These are phyloP conservation scores for Pristionchus mayeri DNA, from an alignment of 2,888 invertebrate genomes.

Conservation along the genomic window DNA sequence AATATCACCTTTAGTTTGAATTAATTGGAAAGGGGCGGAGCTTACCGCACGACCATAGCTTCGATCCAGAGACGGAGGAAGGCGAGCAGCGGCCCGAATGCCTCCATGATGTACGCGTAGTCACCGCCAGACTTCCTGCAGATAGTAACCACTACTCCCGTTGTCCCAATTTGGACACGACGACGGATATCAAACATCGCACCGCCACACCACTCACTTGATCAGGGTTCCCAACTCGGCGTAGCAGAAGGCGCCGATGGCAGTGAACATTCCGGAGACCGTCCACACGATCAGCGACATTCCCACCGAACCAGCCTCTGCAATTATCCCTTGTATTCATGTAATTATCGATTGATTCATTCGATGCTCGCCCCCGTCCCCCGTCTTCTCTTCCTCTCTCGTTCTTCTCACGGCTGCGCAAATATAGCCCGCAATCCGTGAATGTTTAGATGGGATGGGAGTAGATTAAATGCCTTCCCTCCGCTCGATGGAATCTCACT, in stretches of 20 bases:
- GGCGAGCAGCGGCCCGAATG: slow-evolving; percentile 96
- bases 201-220: slow-evolving; percentile 56
- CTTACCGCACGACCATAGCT: slow-evolving; percentile 85
- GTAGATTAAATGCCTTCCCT: slow-evolving; percentile 33
- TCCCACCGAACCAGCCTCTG: slow-evolving; percentile 87
- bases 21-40: neutral
- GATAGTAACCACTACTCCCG: neutral
- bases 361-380: neutral
- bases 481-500: neutral
- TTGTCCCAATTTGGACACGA: neutral
- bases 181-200: neutral
- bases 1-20: too few species aligned
- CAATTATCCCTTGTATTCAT: slow-evolving; percentile 78
- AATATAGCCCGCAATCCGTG: slow-evolving; percentile 24
- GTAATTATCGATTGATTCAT: neutral
- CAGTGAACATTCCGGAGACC: slow-evolving; percentile 92
- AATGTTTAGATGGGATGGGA: slow-evolving; percentile 22
- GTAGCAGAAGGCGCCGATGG: slow-evolving; percentile 98
- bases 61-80: slow-evolving; percentile 98
- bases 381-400: neutral
- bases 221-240: slow-evolving; percentile 90
- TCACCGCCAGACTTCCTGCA: slow-evolving; percentile 83
- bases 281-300: slow-evolving; percentile 93
- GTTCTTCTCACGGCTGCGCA: slow-evolving; percentile 32
- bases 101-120: slow-evolving; percentile 97